A percentile compares a stretch with the other conserved stretches of the same genome.
These are phyloP conservation scores for Pinna nobilis DNA, from an alignment of 1,140 invertebrate species.

Conservation along the genomic window DNA sequence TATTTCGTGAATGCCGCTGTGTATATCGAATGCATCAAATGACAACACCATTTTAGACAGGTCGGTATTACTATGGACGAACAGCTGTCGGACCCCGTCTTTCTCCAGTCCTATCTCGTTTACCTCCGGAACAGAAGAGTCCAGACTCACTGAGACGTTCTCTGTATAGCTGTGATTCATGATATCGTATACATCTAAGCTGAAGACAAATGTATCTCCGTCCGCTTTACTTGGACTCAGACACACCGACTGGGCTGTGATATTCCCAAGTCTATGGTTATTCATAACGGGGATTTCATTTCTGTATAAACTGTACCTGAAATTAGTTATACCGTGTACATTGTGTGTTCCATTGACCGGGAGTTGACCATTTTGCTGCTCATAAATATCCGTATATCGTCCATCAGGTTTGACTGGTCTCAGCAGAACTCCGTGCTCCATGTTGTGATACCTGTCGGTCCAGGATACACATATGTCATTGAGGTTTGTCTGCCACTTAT, in stretches of 20 bases:
- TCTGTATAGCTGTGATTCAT: slow-evolving; percentile 41
- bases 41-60: slow-evolving; percentile 47
- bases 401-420: no score
- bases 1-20: slow-evolving; percentile 46
- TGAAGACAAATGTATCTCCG: slow-evolving; percentile 46
- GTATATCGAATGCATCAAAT: slow-evolving; percentile 42
- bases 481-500: no score
- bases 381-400: no score
- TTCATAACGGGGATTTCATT: no score
- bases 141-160: slow-evolving; percentile 39
- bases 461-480: no score
- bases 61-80: slow-evolving; percentile 46
- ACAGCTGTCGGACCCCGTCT: slow-evolving; percentile 35
- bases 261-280: neutral
- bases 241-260: slow-evolving; percentile 31
- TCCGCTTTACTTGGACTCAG: slow-evolving; percentile 23
- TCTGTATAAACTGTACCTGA: neutral
- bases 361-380: slow-evolving; percentile 26
- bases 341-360: slow-evolving; percentile 30
- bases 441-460: no score
- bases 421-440: no score
- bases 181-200: slow-evolving; percentile 41
- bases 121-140: slow-evolving; percentile 39
- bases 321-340: slow-evolving; percentile 36
- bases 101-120: slow-evolving; percentile 36